Percentiles rank a stretch among this genome's conserved stretches.
These are phyloP conservation scores for Manduca sexta DNA, from an alignment of 1,140 invertebrate species.

Conservation along the genomic window DNA sequence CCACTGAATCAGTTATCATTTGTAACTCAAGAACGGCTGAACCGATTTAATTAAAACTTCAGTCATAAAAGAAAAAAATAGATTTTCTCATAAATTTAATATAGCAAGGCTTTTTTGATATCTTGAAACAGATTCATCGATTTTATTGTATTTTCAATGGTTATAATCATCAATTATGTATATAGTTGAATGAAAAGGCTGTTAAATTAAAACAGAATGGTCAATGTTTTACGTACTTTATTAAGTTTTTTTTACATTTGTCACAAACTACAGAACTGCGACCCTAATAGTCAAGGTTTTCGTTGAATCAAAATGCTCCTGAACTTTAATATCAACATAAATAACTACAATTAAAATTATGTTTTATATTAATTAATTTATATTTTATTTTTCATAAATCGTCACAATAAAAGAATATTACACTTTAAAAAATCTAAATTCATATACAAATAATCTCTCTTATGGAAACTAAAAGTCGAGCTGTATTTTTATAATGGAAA, in stretches of 20 bases:
- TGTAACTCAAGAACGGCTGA: no score
- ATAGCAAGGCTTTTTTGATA: no score
- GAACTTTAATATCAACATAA: constrained; percentile 46
- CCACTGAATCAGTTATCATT: no score
- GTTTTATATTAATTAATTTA: constrained; percentile 38
- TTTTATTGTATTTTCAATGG: no score
- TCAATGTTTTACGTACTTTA: constrained; percentile 57
- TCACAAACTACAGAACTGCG: constrained; percentile 69
- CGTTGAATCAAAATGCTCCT: constrained; percentile 61
- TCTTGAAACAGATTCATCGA: no score
- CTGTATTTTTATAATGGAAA: constrained; percentile 59
- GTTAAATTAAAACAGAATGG: constrained; percentile 18
- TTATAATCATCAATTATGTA: no score
- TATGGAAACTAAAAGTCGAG: constrained; percentile 55
- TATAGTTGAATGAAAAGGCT: no score
- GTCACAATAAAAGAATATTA: constrained; percentile 55
- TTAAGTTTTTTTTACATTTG: constrained; percentile 56
- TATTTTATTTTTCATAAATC: constrained; percentile 51
- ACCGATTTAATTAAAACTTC: no score
- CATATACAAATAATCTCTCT: constrained; percentile 68
- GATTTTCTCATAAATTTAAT: no score
- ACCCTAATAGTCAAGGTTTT: constrained; percentile 56
- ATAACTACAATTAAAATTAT: constrained; percentile 53
- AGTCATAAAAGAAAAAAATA: no score
- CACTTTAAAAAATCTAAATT: constrained; percentile 59